Base-by-base conservation (phyloP, 2,113 vertebrate species). In the Morone chrysops region DNA sequence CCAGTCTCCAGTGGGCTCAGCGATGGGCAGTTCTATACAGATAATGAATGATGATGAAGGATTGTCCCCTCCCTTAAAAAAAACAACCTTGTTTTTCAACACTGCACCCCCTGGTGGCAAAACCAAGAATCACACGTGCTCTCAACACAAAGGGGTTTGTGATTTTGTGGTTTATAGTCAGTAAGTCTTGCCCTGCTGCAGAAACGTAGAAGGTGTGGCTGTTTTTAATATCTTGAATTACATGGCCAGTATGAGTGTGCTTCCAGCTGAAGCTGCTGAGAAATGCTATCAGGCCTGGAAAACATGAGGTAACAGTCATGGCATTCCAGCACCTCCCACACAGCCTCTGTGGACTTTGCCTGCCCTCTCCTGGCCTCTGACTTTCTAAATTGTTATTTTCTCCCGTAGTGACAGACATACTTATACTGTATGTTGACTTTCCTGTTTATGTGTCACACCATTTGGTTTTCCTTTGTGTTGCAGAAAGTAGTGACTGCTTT, bases 401-500 rank as follows among this genome's bases (percentile, higher is more conserved):
- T 45, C 12, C 10, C 16, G 6, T 45, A 56, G 41, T 16, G 3
- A 56, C 47, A 48, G 6, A 59, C 5, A 36, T 6, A 48, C 10
- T 16, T 13, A 22, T 4, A 31, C 6, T 50, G 12, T 40, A 8
- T 57, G 20, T n/a, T 50, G 12, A 70, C 63, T 56, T 18, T 54
- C 4, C 10, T 48, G 7, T 48, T 51, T 57, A 36, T 40, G 8
- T 3, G 1, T 40, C 6, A 59, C 8, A 43, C 14, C 17, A 2
- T 70, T 75, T 80, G 12, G 6, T 40, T 70, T 22, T 75, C 17
- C 11, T 74, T 61, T 71, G 54, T 75, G 74, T 87, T 50, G 68
- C 95, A 99, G 98, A 99, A 97, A 98, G 98, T 99, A 48, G 92
- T 94, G 73, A 94, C 93, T 5, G 93, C 97, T 63, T 93, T 99